These are phyloP conservation scores for Carollia perspicillata DNA, from an alignment of 2,113 vertebrate species.

Conservation along the genomic window DNA sequence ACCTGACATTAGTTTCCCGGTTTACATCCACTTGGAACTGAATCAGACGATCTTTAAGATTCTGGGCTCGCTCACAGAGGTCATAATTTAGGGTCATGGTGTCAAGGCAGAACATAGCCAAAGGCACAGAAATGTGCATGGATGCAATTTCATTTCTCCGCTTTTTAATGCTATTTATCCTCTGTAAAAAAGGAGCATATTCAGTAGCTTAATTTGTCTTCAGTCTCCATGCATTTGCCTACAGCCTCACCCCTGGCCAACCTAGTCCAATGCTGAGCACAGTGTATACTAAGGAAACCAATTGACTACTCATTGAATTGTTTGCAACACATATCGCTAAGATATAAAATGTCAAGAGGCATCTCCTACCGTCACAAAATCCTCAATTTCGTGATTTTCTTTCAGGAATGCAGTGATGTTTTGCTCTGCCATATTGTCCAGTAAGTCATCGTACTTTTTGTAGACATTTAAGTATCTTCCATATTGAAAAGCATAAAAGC, in stretches of 20 bases:
- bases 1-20: constrained; percentile 87
- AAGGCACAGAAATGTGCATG: constrained; percentile 85
- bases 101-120: constrained; percentile 92
- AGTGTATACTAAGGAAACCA: not conserved
- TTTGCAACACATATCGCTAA: not conserved
- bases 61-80: constrained; percentile 83
- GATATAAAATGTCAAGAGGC: not conserved
- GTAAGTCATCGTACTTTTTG: constrained; percentile 84
- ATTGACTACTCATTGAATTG: not conserved
- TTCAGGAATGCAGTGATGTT: constrained; percentile 85
- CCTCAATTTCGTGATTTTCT: constrained; percentile 84
- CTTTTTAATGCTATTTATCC: constrained; percentile 83
- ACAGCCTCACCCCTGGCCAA: not conserved
- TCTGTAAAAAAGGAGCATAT: constrained; percentile 78
- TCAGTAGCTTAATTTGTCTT: not conserved
- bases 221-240: not conserved
- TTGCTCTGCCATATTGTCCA: constrained; percentile 84
- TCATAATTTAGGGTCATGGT: constrained; percentile 86
- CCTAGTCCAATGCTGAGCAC: not conserved
- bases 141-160: constrained; percentile 86
- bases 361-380: constrained; percentile 82
- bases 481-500: constrained; percentile 46
- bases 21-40: constrained; percentile 87
- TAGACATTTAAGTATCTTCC: constrained; percentile 92
- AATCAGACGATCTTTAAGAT: constrained; percentile 85